A percentile compares a stretch with the other conserved stretches of the same genome.
Evolutionary conservation across 2,113 vertebrate species (phyloP).

Genomic region (Thamnaconus septentrionalis): DNA sequence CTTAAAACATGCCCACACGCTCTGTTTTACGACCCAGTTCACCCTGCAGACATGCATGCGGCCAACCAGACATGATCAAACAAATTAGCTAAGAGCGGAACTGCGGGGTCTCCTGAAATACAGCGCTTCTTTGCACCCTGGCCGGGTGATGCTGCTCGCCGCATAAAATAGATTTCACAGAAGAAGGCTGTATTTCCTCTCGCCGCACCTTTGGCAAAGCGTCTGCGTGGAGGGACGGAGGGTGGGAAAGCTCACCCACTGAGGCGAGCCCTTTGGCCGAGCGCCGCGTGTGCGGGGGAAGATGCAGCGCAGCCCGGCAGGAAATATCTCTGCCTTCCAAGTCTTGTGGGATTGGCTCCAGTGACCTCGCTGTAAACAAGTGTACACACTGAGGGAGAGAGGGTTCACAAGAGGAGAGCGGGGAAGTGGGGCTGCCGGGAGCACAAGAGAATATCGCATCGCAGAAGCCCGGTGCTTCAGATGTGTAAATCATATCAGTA

Average conservation of each 20-base stretch:
- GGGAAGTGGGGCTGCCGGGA: constrained; percentile 14
- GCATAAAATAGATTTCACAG: constrained; percentile 40
- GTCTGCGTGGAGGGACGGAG: constrained; percentile 25
- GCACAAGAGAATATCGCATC: constrained; percentile 40
- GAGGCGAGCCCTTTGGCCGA: constrained; percentile 61
- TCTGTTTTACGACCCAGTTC: constrained; percentile 9
- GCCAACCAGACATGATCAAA: constrained; percentile 30
- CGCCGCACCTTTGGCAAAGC: constrained; percentile 59
- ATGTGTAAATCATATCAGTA: no score
- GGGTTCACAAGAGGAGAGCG: constrained; percentile 37
- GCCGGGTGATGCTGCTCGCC: constrained; percentile 18
- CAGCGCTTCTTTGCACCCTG: constrained; percentile 25
- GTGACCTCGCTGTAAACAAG: constrained; percentile 51
- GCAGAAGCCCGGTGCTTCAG: constrained; percentile 23
- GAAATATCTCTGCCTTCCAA: constrained; percentile 56
- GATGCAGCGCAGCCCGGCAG: constrained; percentile 51
- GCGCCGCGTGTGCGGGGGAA: constrained; percentile 55
- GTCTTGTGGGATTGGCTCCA: constrained; percentile 72
- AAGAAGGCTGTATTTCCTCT: constrained; percentile 35
- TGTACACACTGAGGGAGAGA: constrained; percentile 11
- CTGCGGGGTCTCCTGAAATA: constrained; percentile 18
- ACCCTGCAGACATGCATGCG: constrained; percentile 14
- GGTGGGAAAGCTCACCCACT: constrained; percentile 35
- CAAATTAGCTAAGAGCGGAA: constrained; percentile 25
- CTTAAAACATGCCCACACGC: constrained; percentile 1